These are phyloP conservation scores for Ctenoplectra terminalis DNA, from an alignment of 1,140 invertebrate species.

Conservation along the genomic window DNA sequence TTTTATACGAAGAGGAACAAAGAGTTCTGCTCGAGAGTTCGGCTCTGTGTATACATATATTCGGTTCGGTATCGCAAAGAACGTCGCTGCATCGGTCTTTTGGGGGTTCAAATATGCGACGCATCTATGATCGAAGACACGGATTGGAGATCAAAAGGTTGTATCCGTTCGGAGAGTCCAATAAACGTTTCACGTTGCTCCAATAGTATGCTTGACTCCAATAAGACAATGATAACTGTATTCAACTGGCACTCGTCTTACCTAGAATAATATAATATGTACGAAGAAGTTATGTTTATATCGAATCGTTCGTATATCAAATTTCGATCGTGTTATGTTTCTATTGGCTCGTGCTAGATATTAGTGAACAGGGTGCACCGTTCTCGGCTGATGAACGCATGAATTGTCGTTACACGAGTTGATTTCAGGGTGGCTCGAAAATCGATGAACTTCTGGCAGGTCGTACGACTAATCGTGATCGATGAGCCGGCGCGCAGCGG, in stretches of 20 bases:
- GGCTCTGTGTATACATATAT: neutral
- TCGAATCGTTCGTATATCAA: neutral
- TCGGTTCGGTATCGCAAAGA: neutral
- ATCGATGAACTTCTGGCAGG: conserved; percentile 51
- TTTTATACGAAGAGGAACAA: conserved; percentile 48
- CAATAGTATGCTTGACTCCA: neutral
- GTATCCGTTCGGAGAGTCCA: neutral
- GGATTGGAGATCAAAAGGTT: conserved; percentile 45
- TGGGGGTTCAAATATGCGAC: conserved; percentile 32
- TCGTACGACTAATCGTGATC: conserved; percentile 53
- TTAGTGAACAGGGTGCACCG: neutral
- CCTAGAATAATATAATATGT: neutral
- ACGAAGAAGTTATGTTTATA: neutral
- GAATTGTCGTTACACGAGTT: conserved; percentile 41
- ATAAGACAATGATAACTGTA: neutral
- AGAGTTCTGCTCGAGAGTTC: conserved; percentile 19
- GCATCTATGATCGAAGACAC: conserved; percentile 25
- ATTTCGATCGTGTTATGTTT: neutral
- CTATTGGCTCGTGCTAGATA: neutral
- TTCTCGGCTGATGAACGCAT: conserved; percentile 14
- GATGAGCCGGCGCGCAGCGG: conserved; percentile 36
- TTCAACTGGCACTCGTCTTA: neutral
- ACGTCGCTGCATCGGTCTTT: conserved; percentile 20
- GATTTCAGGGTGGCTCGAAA: conserved; percentile 35
- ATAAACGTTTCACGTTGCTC: neutral